A percentile compares a stretch with the other conserved stretches of the same genome.
Evolutionary conservation across 2,888 invertebrate species (phyloP).

Genomic region (Hirtodrosophila cameraria): DNA sequence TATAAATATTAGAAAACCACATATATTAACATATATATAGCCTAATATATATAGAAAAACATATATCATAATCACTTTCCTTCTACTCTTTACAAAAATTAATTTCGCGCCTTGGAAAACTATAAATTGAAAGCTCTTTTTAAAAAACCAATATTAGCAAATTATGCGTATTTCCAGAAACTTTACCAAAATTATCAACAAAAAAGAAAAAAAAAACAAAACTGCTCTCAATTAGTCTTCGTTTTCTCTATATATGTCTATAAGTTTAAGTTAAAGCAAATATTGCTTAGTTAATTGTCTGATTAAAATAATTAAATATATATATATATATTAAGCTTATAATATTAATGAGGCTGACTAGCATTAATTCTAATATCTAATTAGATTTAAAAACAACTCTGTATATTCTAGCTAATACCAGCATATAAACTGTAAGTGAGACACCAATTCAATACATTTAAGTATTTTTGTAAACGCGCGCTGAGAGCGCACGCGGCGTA

Average conservation of each 20-base stretch:
- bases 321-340: constrained; percentile 60
- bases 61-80: constrained; percentile 38
- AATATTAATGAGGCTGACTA: constrained; percentile 79
- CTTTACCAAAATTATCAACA: constrained; percentile 65
- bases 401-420: constrained; percentile 39
- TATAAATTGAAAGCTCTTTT: constrained; percentile 25
- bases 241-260: constrained; percentile 45
- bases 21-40: constrained; percentile 17
- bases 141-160: constrained; percentile 27
- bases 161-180: constrained; percentile 45
- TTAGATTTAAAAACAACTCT: constrained; percentile 17
- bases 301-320: constrained; percentile 49
- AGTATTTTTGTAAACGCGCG: constrained; percentile 55
- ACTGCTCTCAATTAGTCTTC: constrained; percentile 70
- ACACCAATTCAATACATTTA: constrained; percentile 64
- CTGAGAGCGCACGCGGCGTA: constrained; percentile 49
- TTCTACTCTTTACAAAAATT: constrained; percentile 16
- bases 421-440: constrained; percentile 54
- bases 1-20: constrained; percentile 8
- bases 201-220: constrained; percentile 12
- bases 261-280: constrained; percentile 32
- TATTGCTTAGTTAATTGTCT: constrained; percentile 61
- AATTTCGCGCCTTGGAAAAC: constrained; percentile 65
- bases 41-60: constrained; percentile 18
- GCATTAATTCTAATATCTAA: constrained; percentile 58